A percentile compares a stretch with the other conserved stretches of the same genome.
Conservation (phyloP, 35 echinoderm and acorn worm genomes). For the Strongylocentrotus purpuratus region DNA sequence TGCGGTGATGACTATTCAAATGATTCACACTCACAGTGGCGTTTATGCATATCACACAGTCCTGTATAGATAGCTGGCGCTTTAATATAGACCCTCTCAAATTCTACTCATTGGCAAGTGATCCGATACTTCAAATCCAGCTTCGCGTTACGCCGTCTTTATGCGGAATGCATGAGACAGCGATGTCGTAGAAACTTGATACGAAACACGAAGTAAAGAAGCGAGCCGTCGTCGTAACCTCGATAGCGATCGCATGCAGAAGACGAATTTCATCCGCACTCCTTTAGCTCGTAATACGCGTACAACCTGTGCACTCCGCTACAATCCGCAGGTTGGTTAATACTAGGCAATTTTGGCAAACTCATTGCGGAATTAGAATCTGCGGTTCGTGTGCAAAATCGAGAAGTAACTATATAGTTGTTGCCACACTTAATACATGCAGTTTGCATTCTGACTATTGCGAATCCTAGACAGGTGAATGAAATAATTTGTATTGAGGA, state of each 20-base stretch:
- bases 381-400: too few relatives aligned
- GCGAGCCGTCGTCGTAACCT: not conserved
- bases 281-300: not conserved
- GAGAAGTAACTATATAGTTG: too few relatives aligned
- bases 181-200: not conserved
- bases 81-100: not conserved
- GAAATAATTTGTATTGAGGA: too few relatives aligned
- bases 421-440: too few relatives aligned
- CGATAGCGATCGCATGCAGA: not conserved
- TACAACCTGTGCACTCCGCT: too few relatives aligned
- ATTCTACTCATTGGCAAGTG: not conserved
- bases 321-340: too few relatives aligned
- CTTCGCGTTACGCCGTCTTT: not conserved
- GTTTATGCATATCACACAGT: not conserved
- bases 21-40: not conserved
- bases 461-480: too few relatives aligned
- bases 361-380: too few relatives aligned
- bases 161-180: not conserved
- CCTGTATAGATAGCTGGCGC: not conserved
- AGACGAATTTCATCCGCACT: not conserved
- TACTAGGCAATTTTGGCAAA: too few relatives aligned
- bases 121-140: not conserved
- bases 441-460: too few relatives aligned
- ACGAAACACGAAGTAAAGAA: not conserved
- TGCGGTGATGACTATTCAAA: slow-evolving; percentile 17